Evolutionary conservation across 2,113 vertebrate genomes (phyloP).

Genomic region (Sylvia atricapilla): DNA sequence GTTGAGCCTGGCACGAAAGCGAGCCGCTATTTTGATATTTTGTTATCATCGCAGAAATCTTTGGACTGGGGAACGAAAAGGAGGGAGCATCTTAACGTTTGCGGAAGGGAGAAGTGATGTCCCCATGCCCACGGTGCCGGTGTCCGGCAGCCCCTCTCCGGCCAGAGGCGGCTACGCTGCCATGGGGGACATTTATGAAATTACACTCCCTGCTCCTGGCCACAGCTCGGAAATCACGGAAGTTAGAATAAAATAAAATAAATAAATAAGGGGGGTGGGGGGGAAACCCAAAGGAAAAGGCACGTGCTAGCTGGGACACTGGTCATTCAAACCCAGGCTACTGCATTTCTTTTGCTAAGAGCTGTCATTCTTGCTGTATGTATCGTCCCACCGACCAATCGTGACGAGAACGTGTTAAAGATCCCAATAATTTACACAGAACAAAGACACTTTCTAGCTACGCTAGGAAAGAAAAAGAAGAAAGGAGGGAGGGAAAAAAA

Average conservation of each 20-base stretch:
- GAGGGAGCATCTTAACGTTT: not conserved
- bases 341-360: not conserved
- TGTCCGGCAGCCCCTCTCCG: not conserved
- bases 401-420: not conserved
- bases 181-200: not conserved
- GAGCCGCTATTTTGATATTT: not conserved
- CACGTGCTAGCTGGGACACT: not conserved
- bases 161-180: not conserved
- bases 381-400: not conserved
- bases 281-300: accelerated
- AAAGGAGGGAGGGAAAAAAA: not conserved
- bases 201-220: not conserved
- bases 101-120: not conserved
- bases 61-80: constrained; percentile 21
- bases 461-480: not conserved
- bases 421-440: not conserved
- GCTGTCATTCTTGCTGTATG: not conserved
- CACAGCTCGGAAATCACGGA: not conserved
- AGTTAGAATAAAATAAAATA: not conserved
- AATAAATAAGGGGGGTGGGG: accelerated
- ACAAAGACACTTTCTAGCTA: not conserved
- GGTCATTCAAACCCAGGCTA: not conserved
- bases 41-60: constrained; percentile 8
- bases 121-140: not conserved
- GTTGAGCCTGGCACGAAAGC: not conserved